Percentiles rank a stretch among this genome's conserved stretches.
These are phyloP conservation scores for Eulacestoma nigropectus DNA, from an alignment of 2,113 vertebrate genomes.

Conservation along the genomic window DNA sequence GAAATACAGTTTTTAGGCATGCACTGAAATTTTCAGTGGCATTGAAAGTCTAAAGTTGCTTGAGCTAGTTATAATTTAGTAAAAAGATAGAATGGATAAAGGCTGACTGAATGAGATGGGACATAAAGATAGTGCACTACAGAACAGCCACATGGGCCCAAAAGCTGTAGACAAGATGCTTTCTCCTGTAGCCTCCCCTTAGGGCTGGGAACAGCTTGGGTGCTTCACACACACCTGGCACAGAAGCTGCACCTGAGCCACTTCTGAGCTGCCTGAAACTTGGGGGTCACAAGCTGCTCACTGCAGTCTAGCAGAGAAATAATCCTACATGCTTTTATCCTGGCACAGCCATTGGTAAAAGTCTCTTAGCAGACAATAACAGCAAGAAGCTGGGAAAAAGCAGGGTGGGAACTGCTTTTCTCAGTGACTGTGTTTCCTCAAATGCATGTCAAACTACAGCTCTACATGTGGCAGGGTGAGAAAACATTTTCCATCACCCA, in stretches of 20 bases:
- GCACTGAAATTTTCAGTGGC: neutral
- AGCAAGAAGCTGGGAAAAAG: neutral
- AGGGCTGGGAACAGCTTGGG: neutral
- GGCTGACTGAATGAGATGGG: neutral
- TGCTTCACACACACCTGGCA: neutral
- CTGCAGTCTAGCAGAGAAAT: neutral
- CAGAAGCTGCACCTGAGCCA: neutral
- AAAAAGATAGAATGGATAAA: neutral
- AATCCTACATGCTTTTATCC: neutral
- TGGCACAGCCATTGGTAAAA: neutral
- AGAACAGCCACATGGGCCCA: neutral
- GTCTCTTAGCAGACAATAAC: neutral
- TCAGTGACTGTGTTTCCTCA: neutral
- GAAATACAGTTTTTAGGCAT: neutral
- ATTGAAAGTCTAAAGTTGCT: neutral
- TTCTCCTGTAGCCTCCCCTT: neutral
- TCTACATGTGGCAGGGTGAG: neutral
- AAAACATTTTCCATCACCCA: neutral
- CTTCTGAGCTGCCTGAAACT: neutral
- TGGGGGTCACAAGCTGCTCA: neutral
- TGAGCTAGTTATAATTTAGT: neutral
- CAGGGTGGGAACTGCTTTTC: neutral
- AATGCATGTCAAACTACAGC: neutral
- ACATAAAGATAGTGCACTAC: neutral
- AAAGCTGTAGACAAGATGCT: neutral